Evolutionary conservation across 2,113 vertebrate genomes (phyloP), one percentile per base, ranked within the genome.

Genomic region (Eretmochelys imbricata): DNA sequence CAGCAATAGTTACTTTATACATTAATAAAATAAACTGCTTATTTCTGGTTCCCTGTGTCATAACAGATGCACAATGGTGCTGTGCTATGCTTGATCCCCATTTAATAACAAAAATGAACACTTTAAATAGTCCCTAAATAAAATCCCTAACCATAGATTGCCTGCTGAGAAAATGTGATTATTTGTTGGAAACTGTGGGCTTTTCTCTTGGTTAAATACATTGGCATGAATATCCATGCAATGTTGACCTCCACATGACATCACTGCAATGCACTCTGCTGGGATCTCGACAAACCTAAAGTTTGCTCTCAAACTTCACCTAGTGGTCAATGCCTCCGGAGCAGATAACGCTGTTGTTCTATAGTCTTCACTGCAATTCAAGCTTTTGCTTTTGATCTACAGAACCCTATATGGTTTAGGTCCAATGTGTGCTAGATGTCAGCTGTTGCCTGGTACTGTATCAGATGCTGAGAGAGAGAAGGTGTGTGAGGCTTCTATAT

Each of bases 361-460:
- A 1, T 48, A 8, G n/a, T 75, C n/a, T 42, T 84, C 13, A 8
- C 3, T 49, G 48, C 10, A 62, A 9, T 38, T 25, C 35, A 22
- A 0, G 2, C 55, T 80, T 88, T 17, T 46, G 38, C 3, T 55
- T 88, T 84, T 57, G 10, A 29, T 1, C 1, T 78, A 46, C 65
- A 84, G 94, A 84, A 0, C 1, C 4, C 35, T 55, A 1, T 82
- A 0, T 51, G 69, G 27, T 54, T 89, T 0, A 0, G 2, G n/a
- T 2, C 46, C 90, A 29, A 55, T n/a, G 10, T 78, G 14, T 48
- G 3, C 46, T 81, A 62, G 46, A 93, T 89, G 46, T 8, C 38
- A 3, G 22, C 25, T 75, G 17, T 38, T 42, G 8, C 20, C 16
- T 6, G 1, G 19, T 95, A 13, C 46, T 49, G 10, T 29, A 53